phyloP scores from a whole-genome alignment of 2,113 vertebrate species.

The Alosa alosa region DNA sequence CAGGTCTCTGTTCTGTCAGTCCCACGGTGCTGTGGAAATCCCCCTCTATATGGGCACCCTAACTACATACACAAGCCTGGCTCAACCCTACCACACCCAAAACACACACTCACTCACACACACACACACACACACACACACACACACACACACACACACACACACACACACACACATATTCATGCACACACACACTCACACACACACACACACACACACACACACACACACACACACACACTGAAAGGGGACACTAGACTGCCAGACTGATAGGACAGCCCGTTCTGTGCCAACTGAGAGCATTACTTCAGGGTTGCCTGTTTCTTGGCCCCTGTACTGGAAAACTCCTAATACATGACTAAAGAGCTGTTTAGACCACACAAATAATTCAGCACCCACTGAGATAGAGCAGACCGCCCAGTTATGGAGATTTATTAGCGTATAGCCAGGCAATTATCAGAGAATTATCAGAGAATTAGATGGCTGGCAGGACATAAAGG shows the following conservation, averaged over 20 bases:
- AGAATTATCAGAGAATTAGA: background rate
- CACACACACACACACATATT: too few relatives aligned
- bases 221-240: background rate
- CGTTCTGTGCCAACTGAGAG: slow-evolving; percentile 1
- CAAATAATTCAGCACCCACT: background rate
- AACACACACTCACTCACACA: slow-evolving; percentile 10
- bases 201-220: slow-evolving; percentile 21
- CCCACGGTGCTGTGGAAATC: slow-evolving; percentile 22
- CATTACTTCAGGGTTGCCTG: slow-evolving; percentile 22
- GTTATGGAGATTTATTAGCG: background rate
- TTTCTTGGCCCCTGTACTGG: background rate
- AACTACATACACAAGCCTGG: background rate
- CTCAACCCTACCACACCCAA: slow-evolving; percentile 21
- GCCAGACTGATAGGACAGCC: background rate
- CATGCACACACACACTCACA: too few relatives aligned
- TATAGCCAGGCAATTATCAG: slow-evolving; percentile 9
- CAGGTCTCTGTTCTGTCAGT: slow-evolving; percentile 2
- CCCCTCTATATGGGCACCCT: background rate
- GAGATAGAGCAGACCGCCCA: background rate
- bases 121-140: slow-evolving; percentile 16
- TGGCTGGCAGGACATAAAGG: background rate
- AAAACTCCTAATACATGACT: slow-evolving; percentile 7
- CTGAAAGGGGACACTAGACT: background rate
- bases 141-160: background rate
- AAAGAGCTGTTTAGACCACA: background rate